Conservation (phyloP, 2,797 vertebrate genomes). For the Sebastes iracundus region DNA sequence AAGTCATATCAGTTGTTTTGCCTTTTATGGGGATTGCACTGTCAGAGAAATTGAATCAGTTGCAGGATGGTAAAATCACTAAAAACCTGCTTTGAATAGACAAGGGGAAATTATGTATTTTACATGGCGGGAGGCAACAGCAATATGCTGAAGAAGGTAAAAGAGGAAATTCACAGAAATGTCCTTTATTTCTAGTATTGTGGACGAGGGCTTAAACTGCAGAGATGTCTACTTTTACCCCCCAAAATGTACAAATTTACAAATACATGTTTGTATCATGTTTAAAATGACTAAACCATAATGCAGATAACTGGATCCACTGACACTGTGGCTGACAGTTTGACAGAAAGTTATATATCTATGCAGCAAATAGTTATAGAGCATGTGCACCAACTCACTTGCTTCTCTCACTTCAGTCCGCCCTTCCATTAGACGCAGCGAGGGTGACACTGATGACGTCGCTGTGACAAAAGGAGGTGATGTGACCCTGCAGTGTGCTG, state of each 20-base stretch:
- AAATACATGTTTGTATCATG: not conserved
- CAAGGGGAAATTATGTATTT: not conserved
- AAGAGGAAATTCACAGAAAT: not conserved
- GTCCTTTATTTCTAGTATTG: not conserved
- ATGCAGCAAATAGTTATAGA: not conserved
- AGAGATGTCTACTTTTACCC: not conserved
- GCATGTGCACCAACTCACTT: slow-evolving; percentile 25
- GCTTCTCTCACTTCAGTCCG: slow-evolving; percentile 82
- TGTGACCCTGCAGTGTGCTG: slow-evolving; percentile 88
- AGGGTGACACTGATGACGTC: slow-evolving; percentile 72
- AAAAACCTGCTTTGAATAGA: not conserved
- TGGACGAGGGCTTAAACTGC: not conserved
- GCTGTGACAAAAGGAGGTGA: slow-evolving; percentile 82
- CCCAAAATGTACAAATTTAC: not conserved
- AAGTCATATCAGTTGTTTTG: not conserved
- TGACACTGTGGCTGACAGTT: not conserved
- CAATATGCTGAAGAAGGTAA: not conserved
- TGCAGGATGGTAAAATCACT: not conserved
- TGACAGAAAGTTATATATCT: not conserved
- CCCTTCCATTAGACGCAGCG: slow-evolving; percentile 85
- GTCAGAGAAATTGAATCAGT: not conserved
- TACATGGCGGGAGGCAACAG: not conserved
- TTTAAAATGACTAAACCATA: not conserved
- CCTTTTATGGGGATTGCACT: not conserved
- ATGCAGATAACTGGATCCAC: not conserved